A percentile compares a stretch with the other conserved stretches of the same genome.
phyloP scores from a whole-genome alignment of 2,113 vertebrate species.

The Ammodytes dubius region DNA sequence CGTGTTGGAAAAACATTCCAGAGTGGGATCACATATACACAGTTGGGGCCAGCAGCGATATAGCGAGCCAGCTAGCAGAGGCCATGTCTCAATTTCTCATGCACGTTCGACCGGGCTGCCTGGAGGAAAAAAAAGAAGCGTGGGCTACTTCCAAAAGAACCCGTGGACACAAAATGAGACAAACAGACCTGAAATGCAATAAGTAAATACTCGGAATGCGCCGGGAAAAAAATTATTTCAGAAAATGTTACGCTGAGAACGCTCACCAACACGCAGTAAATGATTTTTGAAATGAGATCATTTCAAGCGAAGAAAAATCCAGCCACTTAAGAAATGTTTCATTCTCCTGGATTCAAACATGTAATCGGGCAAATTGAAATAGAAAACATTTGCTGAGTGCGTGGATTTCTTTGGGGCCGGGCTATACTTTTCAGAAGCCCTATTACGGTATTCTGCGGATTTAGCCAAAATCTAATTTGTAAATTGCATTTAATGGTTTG shows the following conservation, averaged over 20 bases:
- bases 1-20: slow-evolving; percentile 84
- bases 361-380: slow-evolving; percentile 62
- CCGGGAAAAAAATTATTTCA: background rate
- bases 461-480: slow-evolving; percentile 78
- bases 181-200: slow-evolving; percentile 27
- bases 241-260: background rate
- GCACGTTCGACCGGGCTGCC: slow-evolving; percentile 68
- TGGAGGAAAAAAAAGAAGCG: slow-evolving; percentile 57
- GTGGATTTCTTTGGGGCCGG: slow-evolving; percentile 45
- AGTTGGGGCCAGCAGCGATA: slow-evolving; percentile 67
- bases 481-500: slow-evolving; percentile 79
- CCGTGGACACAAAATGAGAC: slow-evolving; percentile 29
- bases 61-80: slow-evolving; percentile 65
- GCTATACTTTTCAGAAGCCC: slow-evolving; percentile 44
- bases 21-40: slow-evolving; percentile 80
- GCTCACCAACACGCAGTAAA: background rate
- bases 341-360: slow-evolving; percentile 42
- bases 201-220: slow-evolving; percentile 21
- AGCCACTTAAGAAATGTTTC: slow-evolving; percentile 10
- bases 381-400: slow-evolving; percentile 69
- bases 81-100: slow-evolving; percentile 78
- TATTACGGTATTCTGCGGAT: slow-evolving; percentile 67
- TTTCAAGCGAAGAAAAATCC: slow-evolving; percentile 11
- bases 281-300: background rate
- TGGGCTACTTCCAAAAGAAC: slow-evolving; percentile 39